Evolutionary conservation across 1,140 invertebrate species (phyloP).

Genomic region (Brachionus paranguensis): DNA sequence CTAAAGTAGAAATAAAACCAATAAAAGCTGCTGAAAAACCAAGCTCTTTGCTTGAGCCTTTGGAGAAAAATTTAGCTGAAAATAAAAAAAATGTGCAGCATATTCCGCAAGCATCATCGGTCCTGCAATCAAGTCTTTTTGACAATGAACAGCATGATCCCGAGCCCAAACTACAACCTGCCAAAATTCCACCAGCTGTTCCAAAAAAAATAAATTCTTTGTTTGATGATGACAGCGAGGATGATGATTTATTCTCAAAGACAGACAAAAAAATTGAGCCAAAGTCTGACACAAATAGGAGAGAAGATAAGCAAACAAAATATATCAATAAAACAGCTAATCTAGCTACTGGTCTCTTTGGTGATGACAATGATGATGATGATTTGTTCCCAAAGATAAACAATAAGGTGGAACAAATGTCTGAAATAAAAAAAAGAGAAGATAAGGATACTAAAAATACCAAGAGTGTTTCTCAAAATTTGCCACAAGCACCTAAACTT

Average conservation of each 20-base stretch:
- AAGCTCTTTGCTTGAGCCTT: neutral
- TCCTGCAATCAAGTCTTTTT: neutral
- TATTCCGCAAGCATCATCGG: neutral
- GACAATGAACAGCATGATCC: neutral
- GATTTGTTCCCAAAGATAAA: neutral
- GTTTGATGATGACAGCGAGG: neutral
- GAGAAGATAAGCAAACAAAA: neutral
- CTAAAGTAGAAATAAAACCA: neutral
- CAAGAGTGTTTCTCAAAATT: neutral
- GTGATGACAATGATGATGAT: constrained; percentile 2
- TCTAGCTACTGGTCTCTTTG: neutral
- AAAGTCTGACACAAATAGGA: neutral
- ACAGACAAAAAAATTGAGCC: neutral
- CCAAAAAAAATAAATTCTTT: neutral
- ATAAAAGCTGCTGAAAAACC: neutral
- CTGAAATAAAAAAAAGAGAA: neutral
- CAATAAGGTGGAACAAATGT: neutral
- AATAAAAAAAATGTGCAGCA: neutral
- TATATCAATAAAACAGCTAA: neutral
- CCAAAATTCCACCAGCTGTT: too few species aligned
- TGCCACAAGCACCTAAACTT: too few species aligned
- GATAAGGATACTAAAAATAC: neutral
- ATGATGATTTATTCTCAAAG: neutral
- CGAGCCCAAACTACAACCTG: neutral
- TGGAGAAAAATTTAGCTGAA: neutral